Percentiles rank a stretch among this genome's conserved stretches.
phyloP scores from a whole-genome alignment of 2,888 invertebrate genomes.

The Clitarchus hookeri region DNA sequence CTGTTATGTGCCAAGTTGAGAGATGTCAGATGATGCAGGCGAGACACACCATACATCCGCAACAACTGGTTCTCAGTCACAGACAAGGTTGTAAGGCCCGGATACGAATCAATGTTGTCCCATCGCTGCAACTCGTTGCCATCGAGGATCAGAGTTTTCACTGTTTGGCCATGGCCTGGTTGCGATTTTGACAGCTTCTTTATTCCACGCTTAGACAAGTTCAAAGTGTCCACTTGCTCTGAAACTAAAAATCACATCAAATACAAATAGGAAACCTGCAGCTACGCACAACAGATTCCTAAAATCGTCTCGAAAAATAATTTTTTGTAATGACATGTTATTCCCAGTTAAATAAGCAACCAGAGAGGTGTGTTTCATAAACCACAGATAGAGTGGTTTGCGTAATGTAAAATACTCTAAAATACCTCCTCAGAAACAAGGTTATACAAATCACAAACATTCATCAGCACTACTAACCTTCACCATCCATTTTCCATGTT shows the following conservation, averaged over 20 bases:
- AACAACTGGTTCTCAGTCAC: slow-evolving; percentile 82
- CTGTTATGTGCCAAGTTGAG: slow-evolving; percentile 86
- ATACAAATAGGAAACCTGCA: too few species aligned
- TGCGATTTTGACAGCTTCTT: slow-evolving; percentile 73
- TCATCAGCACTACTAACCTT: neutral
- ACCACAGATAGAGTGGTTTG: too few species aligned
- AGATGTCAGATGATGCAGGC: slow-evolving; percentile 76
- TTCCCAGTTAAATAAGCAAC: too few species aligned
- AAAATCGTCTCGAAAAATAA: too few species aligned
- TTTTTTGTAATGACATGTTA: too few species aligned
- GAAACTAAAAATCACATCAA: neutral
- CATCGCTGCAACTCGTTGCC: slow-evolving; percentile 86
- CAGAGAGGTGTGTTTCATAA: too few species aligned
- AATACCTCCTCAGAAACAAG: too few species aligned
- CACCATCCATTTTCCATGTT: slow-evolving; percentile 10
- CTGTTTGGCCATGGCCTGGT: slow-evolving; percentile 65
- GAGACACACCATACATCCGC: slow-evolving; percentile 85
- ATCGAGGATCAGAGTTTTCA: slow-evolving; percentile 75
- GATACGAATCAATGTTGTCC: slow-evolving; percentile 84
- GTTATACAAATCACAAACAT: too few species aligned
- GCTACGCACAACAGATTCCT: too few species aligned
- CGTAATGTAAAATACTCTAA: too few species aligned
- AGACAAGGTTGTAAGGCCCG: slow-evolving; percentile 82
- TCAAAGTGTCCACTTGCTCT: slow-evolving; percentile 55
- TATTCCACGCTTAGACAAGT: slow-evolving; percentile 77